Percentiles rank a stretch among this genome's conserved stretches.
Evolutionary conservation across 2,888 invertebrate genomes (phyloP).

Genomic region (Heteromyza rotundicornis): DNA sequence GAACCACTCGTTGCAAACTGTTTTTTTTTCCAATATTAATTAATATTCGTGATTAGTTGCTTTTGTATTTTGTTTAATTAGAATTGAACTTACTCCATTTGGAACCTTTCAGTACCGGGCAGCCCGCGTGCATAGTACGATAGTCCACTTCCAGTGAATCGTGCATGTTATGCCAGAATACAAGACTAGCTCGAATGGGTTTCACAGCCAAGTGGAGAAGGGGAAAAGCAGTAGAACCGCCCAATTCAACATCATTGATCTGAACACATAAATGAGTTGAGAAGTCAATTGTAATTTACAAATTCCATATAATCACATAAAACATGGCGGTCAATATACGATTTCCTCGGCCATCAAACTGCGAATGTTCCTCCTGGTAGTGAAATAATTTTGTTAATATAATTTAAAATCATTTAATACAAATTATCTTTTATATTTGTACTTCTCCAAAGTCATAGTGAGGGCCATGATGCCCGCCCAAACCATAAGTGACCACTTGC

Average conservation of each 20-base stretch:
- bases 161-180: slow-evolving; percentile 91
- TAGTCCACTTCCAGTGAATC: slow-evolving; percentile 87
- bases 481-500: slow-evolving; percentile 37
- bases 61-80: no score
- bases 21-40: no score
- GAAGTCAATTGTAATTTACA: neutral
- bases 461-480: slow-evolving; percentile 35
- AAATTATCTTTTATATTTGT: neutral
- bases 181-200: slow-evolving; percentile 86
- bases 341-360: no score
- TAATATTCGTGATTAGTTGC: no score
- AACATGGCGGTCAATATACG: slow-evolving; percentile 34
- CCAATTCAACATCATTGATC: slow-evolving; percentile 66
- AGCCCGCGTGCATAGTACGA: slow-evolving; percentile 89
- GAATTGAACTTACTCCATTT: slow-evolving; percentile 84
- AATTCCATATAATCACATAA: slow-evolving; percentile 32
- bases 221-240: slow-evolving; percentile 95
- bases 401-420: no score
- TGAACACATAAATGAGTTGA: slow-evolving; percentile 18
- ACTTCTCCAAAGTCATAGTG: slow-evolving; percentile 30
- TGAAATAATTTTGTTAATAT: slow-evolving; percentile 16
- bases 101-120: slow-evolving; percentile 90
- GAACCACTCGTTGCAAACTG: slow-evolving; percentile 86
- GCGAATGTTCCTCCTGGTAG: slow-evolving; percentile 1
- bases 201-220: slow-evolving; percentile 79